phyloP scores from a whole-genome alignment of 2,797 vertebrate species.

The Squalus acanthias region DNA sequence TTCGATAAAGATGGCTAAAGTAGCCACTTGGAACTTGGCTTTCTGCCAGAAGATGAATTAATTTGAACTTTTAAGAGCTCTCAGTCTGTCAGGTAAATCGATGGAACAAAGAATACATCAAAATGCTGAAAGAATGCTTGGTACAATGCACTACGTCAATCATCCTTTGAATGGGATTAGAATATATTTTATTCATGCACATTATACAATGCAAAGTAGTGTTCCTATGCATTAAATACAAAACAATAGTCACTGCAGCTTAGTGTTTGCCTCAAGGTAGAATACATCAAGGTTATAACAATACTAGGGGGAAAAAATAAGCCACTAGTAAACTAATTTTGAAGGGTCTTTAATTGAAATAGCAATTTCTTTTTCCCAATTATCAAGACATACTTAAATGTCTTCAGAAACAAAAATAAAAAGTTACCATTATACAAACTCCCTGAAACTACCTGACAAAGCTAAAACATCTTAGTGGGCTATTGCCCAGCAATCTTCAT shows the following conservation, averaged over 20 bases:
- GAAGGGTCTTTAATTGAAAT: not conserved
- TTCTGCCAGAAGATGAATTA: slow-evolving; percentile 10
- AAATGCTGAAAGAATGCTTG: slow-evolving; percentile 21
- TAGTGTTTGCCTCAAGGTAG: not conserved
- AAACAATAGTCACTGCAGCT: not conserved
- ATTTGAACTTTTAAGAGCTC: not conserved
- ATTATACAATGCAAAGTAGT: not conserved
- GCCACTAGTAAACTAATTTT: not conserved
- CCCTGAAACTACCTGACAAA: not conserved
- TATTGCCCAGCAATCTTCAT: not conserved
- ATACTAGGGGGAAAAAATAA: not conserved
- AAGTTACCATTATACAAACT: not conserved
- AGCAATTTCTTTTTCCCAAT: not conserved
- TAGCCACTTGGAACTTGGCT: not conserved
- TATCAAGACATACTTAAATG: not conserved
- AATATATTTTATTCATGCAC: slow-evolving; percentile 14
- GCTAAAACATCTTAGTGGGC: not conserved
- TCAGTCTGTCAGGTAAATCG: slow-evolving; percentile 6
- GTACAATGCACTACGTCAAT: not conserved
- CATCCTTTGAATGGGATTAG: not conserved
- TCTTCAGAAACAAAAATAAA: not conserved
- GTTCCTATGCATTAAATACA: not conserved
- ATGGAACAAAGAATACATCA: slow-evolving; percentile 29
- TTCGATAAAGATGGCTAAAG: not conserved
- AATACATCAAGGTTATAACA: not conserved